Evolutionary conservation across 2,888 invertebrate genomes (phyloP), one percentile per base, ranked within the genome.

Genomic region (Microctonus brassicae): DNA sequence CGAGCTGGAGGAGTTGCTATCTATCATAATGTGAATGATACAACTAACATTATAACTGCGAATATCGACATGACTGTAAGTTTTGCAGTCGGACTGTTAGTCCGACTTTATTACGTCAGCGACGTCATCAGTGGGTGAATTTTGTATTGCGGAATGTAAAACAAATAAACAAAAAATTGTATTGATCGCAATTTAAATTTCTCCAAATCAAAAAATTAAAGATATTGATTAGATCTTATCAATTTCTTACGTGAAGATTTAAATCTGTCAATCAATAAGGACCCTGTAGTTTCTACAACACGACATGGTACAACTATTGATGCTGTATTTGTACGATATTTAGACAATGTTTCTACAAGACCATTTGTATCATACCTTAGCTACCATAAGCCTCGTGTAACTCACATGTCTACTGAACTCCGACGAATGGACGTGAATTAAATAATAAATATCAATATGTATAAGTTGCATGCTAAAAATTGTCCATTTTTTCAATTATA

Each of bases 1-100:
- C 24, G 73, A 73, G 62, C 63, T 47, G 70, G 70, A n/a, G 63
- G 73, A 2, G 73, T 70, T 20, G 73, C 61, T 5, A 73, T 66
- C 4, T 67, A 53, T 55, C 61, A 66, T 29, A 67, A 42, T 66
- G 26, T 24, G 7, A 61, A 52, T 26, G 39, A 71, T 33, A 42
- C 9, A 7, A 17, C 33, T 4, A 64, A 63, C 17, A 60, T 72
- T 57, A 52, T 63, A 2, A 72, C 72, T 24, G 2, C 68, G 3
- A 26, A 20, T 6, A 72, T 72, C 3, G 52, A 72, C 20, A 22
- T 69, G 22, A 47, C 42, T 42, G 57, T 58, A 10, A 17, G n/a
- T n/a, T n/a, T n/a, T n/a, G n/a, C n/a, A n/a, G n/a, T n/a, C n/a
- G n/a, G n/a, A n/a, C n/a, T n/a, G 17, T 9, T 26, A 57, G 6